These are phyloP conservation scores for Seladonia tumulorum DNA, from an alignment of 2,888 invertebrate genomes.

Conservation along the genomic window DNA sequence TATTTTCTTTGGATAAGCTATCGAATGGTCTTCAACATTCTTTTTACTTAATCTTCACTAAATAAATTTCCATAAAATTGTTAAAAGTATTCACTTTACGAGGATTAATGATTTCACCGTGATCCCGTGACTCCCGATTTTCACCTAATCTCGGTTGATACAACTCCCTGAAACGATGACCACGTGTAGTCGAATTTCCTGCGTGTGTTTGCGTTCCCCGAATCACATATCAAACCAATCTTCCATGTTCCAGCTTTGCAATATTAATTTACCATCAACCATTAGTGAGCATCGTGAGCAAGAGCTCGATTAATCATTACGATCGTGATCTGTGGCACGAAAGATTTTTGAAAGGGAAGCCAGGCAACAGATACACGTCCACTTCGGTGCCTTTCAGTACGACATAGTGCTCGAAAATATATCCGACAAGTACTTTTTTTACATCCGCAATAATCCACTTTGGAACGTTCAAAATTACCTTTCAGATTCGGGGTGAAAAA, in stretches of 20 bases:
- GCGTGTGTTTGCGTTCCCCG: background rate
- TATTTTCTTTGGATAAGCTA: too few relatives aligned
- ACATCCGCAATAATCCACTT: background rate
- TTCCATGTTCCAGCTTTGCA: background rate
- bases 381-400: background rate
- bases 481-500: too few relatives aligned
- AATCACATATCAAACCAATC: background rate
- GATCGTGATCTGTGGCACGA: background rate
- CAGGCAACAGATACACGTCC: background rate
- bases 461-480: background rate
- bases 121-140: background rate
- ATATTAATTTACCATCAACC: conserved; percentile 8
- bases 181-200: background rate
- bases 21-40: too few relatives aligned
- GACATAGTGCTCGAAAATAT: background rate
- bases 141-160: background rate
- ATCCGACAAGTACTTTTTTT: background rate
- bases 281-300: background rate
- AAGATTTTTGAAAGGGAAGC: background rate
- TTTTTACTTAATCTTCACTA: background rate
- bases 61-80: background rate
- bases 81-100: background rate
- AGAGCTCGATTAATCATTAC: background rate
- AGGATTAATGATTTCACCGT: background rate
- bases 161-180: background rate